These are phyloP conservation scores for Trissolcus basalis DNA, from an alignment of 1,140 invertebrate genomes.

Conservation along the genomic window DNA sequence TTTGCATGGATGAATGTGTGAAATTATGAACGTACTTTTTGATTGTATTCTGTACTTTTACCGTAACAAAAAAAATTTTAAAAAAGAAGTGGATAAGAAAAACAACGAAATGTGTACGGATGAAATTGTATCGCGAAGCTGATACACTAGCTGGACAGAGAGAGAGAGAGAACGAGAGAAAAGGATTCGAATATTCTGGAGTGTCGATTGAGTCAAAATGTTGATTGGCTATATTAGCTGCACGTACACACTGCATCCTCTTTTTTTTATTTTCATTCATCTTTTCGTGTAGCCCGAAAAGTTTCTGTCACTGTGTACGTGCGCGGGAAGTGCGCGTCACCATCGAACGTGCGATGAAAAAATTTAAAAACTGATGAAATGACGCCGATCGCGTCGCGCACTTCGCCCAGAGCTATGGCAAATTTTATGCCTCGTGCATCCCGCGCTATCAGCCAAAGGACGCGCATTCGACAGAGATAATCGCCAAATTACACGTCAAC, in stretches of 20 bases:
- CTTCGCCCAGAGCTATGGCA: constrained; percentile 24
- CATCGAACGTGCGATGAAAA: constrained; percentile 44
- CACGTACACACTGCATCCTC: constrained; percentile 21
- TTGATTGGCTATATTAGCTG: constrained; percentile 37
- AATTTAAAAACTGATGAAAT: constrained; percentile 50
- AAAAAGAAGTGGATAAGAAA: too few relatives aligned
- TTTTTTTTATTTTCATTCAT: constrained; percentile 21
- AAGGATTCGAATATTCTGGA: constrained; percentile 24
- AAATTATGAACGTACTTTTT: too few relatives aligned
- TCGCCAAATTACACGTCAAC: constrained; percentile 45
- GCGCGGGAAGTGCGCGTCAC: constrained; percentile 47
- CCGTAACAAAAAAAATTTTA: too few relatives aligned
- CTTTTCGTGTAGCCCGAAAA: constrained; percentile 35
- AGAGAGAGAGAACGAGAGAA: constrained; percentile 1
- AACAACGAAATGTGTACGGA: too few relatives aligned
- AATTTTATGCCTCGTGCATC: constrained; percentile 51
- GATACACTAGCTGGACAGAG: background rate
- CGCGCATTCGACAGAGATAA: constrained; percentile 39
- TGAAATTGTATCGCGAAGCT: background rate
- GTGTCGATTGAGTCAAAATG: constrained; percentile 33
- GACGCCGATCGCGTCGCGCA: constrained; percentile 24
- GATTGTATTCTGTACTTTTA: too few relatives aligned
- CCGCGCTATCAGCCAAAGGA: constrained; percentile 24
- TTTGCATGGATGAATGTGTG: too few relatives aligned
- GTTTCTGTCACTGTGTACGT: constrained; percentile 41